phyloP scores from a whole-genome alignment of 1,140 invertebrate genomes.

The Brachionus sp. region DNA sequence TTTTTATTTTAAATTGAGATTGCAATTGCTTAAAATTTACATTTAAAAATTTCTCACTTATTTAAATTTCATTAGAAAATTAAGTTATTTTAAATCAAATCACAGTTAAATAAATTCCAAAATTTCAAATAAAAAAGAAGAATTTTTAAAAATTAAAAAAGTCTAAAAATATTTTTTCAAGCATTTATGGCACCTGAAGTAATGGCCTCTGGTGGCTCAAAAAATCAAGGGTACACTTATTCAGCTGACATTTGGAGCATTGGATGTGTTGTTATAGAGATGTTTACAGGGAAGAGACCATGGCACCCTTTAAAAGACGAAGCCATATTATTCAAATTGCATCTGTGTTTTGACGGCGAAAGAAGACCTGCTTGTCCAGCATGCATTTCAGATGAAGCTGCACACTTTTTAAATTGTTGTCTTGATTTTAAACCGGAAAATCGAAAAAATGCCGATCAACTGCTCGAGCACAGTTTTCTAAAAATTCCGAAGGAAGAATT shows the following conservation, averaged over 20 bases:
- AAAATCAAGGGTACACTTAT: slow-evolving; percentile 2
- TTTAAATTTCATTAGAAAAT: too few species aligned
- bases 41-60: too few species aligned
- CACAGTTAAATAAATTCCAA: too few species aligned
- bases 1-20: too few species aligned
- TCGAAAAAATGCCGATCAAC: background rate
- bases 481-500: background rate
- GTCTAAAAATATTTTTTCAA: background rate
- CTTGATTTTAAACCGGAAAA: background rate
- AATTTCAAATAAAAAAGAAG: too few species aligned
- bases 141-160: too few species aligned
- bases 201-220: background rate
- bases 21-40: too few species aligned
- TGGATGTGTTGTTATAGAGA: slow-evolving; percentile 96
- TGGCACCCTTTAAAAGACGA: slow-evolving; percentile 46
- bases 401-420: slow-evolving; percentile 25
- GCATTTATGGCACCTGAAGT: slow-evolving; percentile 70
- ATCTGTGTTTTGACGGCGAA: background rate
- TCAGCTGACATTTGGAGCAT: slow-evolving; percentile 89
- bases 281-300: slow-evolving; percentile 97
- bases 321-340: background rate
- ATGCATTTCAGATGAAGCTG: background rate
- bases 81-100: too few species aligned
- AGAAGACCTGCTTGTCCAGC: background rate
- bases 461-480: slow-evolving; percentile 24